Base-by-base conservation (phyloP, 1,140 invertebrate genomes). In the Drosophila parvula region DNA sequence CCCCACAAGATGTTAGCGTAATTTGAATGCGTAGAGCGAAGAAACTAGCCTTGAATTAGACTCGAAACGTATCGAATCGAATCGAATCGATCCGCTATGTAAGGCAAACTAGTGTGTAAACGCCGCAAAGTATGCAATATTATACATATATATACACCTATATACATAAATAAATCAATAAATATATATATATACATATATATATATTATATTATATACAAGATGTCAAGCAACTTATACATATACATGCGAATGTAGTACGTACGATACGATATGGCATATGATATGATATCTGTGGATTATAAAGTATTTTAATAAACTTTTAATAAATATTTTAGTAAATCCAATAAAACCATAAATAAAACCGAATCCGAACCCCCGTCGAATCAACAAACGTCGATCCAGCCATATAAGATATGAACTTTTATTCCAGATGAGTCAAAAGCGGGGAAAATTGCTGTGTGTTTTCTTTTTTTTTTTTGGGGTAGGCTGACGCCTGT, bases 251-350 rank as follows among this genome's bases (percentile, higher is more conserved):
- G 51, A 59, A 64, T 57, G 78, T 81, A 69, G 69, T 73, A 75
- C 63, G 65, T 73, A 78, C 63, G 65, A 82, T 81, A 81, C 78
- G 73, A 82, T 67, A 82, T 82, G 79, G 64, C 64, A 76, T 76
- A 76, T 61, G 73, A 74, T 78, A 79, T 81, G 68, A 79, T 67
- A 85, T 81, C 76, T 79, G 51, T 53, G 71, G 73, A 89, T 79
- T 78, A 88, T 89, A 83, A 88, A 88, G 83, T 86, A 86, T 86
- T 86, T 86, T 86, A 88, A 89, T 88, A 89, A 89, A 88, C 80
- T 88, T 88, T 88, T 88, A 89, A 88, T 88, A 88, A 88, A 88
- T 89, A 88, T 89, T 88, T 88, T 89, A 88, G 84, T 81, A 84
- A 83, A 89, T 81, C 59, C 56, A 69, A 81, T 55, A 56, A 70